These are phyloP conservation scores for Chelmon rostratus DNA, from an alignment of 2,797 vertebrate species.

Conservation along the genomic window DNA sequence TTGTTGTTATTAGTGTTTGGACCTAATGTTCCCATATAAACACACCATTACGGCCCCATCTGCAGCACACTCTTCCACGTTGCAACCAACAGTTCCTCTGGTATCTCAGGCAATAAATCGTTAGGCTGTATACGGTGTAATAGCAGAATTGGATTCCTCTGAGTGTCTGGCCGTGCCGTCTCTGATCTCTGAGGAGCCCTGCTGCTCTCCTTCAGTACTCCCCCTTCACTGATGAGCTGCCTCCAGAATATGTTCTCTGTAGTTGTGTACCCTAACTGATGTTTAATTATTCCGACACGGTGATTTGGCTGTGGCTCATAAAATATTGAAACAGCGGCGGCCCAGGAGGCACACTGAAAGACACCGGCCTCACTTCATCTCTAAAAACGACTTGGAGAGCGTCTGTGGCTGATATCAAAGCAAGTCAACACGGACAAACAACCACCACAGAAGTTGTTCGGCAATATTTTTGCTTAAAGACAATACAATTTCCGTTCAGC, in stretches of 20 bases:
- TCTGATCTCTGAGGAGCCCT: conserved; percentile 66
- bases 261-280: conserved; percentile 73
- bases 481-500: conserved; percentile 4
- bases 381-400: conserved; percentile 22
- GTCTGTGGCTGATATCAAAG: conserved; percentile 55
- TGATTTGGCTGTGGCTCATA: conserved; percentile 71
- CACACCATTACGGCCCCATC: background rate
- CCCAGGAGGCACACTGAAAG: conserved; percentile 47
- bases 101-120: conserved; percentile 52
- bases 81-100: conserved; percentile 25
- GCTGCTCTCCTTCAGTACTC: conserved; percentile 55
- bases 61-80: conserved; percentile 2
- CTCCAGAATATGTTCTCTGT: conserved; percentile 64
- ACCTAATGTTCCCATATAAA: background rate
- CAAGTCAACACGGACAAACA: conserved; percentile 21
- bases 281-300: conserved; percentile 77
- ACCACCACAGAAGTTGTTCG: conserved; percentile 12
- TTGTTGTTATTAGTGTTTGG: background rate
- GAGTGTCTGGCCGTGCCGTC: conserved; percentile 60
- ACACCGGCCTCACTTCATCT: conserved; percentile 46
- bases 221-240: conserved; percentile 64
- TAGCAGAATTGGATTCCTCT: conserved; percentile 56
- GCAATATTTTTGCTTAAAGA: conserved; percentile 18
- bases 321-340: conserved; percentile 72
- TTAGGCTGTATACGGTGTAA: conserved; percentile 46